Conservation (phyloP, 2,888 invertebrate species). For the Volucella bombylans region DNA sequence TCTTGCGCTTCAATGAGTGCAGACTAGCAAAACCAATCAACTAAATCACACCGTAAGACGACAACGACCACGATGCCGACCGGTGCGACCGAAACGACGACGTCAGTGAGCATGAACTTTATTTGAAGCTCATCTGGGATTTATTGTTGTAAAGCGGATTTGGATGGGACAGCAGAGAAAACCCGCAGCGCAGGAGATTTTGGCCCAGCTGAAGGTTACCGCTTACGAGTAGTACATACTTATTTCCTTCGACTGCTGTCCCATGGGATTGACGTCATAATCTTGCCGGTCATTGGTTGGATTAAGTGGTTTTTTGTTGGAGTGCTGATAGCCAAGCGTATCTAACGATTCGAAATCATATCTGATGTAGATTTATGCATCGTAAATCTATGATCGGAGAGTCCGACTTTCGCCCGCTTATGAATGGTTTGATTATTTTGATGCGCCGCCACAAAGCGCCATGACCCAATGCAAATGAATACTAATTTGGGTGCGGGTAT, state of each 20-base stretch:
- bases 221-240: not conserved
- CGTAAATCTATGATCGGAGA: conserved; percentile 11
- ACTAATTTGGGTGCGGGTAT: conserved; percentile 7
- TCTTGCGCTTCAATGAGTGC: conserved; percentile 73
- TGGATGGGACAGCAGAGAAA: too few relatives aligned
- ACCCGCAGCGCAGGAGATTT: not conserved
- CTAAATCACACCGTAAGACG: conserved; percentile 69
- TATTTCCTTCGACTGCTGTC: not conserved
- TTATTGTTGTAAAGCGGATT: too few relatives aligned
- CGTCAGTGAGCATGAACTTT: conserved; percentile 42
- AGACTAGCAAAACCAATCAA: conserved; percentile 72
- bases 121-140: conserved; percentile 10
- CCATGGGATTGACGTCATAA: conserved; percentile 6
- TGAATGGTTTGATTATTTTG: not conserved
- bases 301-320: not conserved
- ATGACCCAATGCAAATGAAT: conserved; percentile 28
- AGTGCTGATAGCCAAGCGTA: conserved; percentile 3
- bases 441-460: conserved; percentile 27
- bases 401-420: conserved; percentile 37
- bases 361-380: conserved; percentile 48
- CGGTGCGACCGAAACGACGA: conserved; percentile 1
- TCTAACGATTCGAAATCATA: conserved; percentile 30
- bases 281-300: not conserved
- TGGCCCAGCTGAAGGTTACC: not conserved
- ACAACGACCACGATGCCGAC: conserved; percentile 13